A percentile compares a stretch with the other conserved stretches of the same genome.
Conservation (phyloP, 2,888 invertebrate genomes). For the Artemia sinica region DNA sequence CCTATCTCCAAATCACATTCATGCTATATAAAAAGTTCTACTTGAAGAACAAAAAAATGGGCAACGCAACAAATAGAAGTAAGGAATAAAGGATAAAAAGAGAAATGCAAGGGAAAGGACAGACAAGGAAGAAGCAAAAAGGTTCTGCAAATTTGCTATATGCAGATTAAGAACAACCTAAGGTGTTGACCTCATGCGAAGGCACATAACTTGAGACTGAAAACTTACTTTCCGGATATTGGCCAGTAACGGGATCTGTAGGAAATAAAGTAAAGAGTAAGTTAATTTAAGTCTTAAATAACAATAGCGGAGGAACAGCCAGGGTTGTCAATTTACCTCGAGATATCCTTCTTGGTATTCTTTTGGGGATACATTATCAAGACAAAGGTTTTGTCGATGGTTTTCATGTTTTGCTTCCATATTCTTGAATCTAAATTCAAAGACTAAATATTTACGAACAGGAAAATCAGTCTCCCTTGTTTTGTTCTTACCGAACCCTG, state of each 20-base stretch:
- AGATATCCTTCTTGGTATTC: too few species aligned
- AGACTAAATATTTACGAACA: too few species aligned
- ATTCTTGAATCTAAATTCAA: too few species aligned
- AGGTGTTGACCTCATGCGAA: not conserved
- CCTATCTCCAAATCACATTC: too few species aligned
- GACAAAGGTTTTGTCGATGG: too few species aligned
- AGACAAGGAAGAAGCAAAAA: slow-evolving; percentile 18
- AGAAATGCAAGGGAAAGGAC: slow-evolving; percentile 15
- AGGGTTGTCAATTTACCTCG: too few species aligned
- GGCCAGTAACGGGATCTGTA: slow-evolving; percentile 23
- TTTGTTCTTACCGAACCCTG: too few species aligned
- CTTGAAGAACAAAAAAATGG: slow-evolving; percentile 10
- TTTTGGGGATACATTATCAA: too few species aligned
- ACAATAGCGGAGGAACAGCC: too few species aligned
- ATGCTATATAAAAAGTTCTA: not conserved
- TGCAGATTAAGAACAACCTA: slow-evolving; percentile 6
- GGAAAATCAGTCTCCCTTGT: too few species aligned
- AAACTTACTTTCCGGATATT: slow-evolving; percentile 23
- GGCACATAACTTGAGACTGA: slow-evolving; percentile 2
- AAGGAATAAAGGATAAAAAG: slow-evolving; percentile 6
- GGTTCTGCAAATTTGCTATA: not conserved
- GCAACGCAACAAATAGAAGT: slow-evolving; percentile 18
- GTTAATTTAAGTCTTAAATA: too few species aligned
- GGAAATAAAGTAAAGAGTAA: slow-evolving; percentile 17
- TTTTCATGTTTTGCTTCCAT: too few species aligned